Evolutionary conservation across 2,113 vertebrate species (phyloP).

Genomic region (Hyperopisus bebe): DNA sequence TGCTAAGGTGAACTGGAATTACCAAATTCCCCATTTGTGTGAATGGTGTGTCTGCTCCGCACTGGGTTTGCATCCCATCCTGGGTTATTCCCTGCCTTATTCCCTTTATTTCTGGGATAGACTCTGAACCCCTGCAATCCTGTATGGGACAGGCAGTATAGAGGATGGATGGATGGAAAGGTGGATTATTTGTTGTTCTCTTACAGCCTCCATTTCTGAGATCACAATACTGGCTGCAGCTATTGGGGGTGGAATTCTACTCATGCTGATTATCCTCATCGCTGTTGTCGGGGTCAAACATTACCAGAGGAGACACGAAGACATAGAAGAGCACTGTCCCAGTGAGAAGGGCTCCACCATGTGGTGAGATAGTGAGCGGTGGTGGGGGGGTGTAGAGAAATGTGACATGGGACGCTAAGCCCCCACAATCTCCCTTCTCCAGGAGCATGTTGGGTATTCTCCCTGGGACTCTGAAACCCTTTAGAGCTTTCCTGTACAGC

Average conservation of each 20-base stretch:
- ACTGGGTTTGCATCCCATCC: background rate
- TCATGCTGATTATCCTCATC: slow-evolving; percentile 66
- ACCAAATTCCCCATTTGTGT: background rate
- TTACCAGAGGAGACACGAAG: slow-evolving; percentile 48
- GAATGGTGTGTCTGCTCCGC: background rate
- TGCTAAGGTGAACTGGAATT: background rate
- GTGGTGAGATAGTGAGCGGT: slow-evolving; percentile 59
- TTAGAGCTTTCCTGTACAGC: background rate
- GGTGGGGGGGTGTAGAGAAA: background rate
- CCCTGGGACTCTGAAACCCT: background rate
- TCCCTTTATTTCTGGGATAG: background rate
- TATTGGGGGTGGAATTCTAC: slow-evolving; percentile 65
- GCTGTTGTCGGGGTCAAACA: slow-evolving; percentile 57
- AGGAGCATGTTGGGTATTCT: background rate
- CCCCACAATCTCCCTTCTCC: background rate
- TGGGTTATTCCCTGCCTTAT: background rate
- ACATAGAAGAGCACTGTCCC: slow-evolving; percentile 40
- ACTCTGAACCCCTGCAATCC: background rate
- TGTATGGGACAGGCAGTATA: background rate
- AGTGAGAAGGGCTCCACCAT: slow-evolving; percentile 55
- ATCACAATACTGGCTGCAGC: slow-evolving; percentile 70
- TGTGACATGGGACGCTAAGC: background rate
- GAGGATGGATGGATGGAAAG: background rate
- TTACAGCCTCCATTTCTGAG: slow-evolving; percentile 76
- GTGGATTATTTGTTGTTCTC: background rate